These are phyloP conservation scores for Cyanoliseus patagonus DNA, from an alignment of 2,113 vertebrate species.

Conservation along the genomic window DNA sequence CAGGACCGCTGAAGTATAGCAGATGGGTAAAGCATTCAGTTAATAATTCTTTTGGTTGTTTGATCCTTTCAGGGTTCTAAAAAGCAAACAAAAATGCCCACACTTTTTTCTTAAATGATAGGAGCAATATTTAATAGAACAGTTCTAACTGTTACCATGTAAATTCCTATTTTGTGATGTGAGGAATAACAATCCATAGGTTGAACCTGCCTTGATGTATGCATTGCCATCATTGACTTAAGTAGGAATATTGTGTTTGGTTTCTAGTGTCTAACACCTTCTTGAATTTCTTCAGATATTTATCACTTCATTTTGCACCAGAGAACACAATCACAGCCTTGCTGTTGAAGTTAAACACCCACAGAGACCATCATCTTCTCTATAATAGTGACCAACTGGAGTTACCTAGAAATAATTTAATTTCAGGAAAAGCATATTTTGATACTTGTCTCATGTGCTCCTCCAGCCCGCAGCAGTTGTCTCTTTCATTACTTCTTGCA, in stretches of 20 bases:
- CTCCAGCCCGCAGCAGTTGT: not conserved
- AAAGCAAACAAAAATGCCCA: not conserved
- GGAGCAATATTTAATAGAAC: not conserved
- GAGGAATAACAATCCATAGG: not conserved
- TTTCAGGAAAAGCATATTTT: not conserved
- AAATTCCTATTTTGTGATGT: not conserved
- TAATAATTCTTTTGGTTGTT: not conserved
- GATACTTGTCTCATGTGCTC: not conserved
- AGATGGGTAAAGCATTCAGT: slow-evolving; percentile 89
- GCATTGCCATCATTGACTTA: not conserved
- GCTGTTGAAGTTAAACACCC: not conserved
- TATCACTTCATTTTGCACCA: not conserved
- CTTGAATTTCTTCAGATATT: not conserved
- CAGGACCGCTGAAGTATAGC: slow-evolving; percentile 94
- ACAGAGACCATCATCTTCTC: not conserved
- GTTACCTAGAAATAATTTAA: not conserved
- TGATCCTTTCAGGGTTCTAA: not conserved
- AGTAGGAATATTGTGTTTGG: not conserved
- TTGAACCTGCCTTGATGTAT: not conserved
- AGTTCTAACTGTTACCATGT: not conserved
- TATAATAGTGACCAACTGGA: not conserved
- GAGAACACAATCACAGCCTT: not conserved
- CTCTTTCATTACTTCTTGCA: not conserved
- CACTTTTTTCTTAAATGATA: not conserved
- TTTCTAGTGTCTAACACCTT: not conserved